phyloP scores from a whole-genome alignment of 1,140 invertebrate genomes.

The Diplogasteroides magnus region DNA sequence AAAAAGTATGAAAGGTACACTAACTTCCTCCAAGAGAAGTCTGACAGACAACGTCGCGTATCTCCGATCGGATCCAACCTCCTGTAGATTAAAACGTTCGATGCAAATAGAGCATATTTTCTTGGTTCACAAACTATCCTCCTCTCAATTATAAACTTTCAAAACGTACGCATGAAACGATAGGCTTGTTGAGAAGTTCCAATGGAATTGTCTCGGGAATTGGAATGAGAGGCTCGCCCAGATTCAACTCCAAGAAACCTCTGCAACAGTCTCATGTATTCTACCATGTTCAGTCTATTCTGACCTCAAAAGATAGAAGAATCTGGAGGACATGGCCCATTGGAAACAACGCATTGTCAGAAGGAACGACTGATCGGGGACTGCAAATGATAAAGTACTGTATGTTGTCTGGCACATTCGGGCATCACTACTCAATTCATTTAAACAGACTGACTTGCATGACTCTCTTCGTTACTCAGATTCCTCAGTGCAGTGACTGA shows the following conservation, averaged over 20 bases:
- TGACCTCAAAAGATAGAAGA: conserved; percentile 82
- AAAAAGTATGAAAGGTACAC: too few species aligned
- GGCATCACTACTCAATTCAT: conserved; percentile 3
- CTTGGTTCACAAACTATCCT: too few species aligned
- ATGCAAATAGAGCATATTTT: background rate
- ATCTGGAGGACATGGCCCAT: conserved; percentile 69
- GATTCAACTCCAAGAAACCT: conserved; percentile 80
- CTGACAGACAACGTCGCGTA: conserved; percentile 43
- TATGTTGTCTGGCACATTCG: conserved; percentile 11
- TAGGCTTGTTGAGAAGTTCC: conserved; percentile 36
- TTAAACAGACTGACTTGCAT: conserved; percentile 3
- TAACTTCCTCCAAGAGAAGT: conserved; percentile 39
- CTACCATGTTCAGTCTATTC: too few species aligned
- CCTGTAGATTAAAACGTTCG: conserved; percentile 10
- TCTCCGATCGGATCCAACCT: conserved; percentile 23
- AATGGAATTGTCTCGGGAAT: conserved; percentile 49
- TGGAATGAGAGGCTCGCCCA: conserved; percentile 80
- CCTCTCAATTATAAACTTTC: background rate
- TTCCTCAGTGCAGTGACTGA: background rate
- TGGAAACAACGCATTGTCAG: conserved; percentile 77
- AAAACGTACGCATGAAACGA: conserved; percentile 8
- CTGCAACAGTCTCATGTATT: too few species aligned
- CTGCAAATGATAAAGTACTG: conserved; percentile 57
- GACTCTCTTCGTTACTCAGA: background rate
- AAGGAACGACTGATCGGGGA: conserved; percentile 78